Evolutionary conservation across 2,888 invertebrate species (phyloP), one percentile per base, ranked within the genome.

Genomic region (Rhorus exstirpatorius): DNA sequence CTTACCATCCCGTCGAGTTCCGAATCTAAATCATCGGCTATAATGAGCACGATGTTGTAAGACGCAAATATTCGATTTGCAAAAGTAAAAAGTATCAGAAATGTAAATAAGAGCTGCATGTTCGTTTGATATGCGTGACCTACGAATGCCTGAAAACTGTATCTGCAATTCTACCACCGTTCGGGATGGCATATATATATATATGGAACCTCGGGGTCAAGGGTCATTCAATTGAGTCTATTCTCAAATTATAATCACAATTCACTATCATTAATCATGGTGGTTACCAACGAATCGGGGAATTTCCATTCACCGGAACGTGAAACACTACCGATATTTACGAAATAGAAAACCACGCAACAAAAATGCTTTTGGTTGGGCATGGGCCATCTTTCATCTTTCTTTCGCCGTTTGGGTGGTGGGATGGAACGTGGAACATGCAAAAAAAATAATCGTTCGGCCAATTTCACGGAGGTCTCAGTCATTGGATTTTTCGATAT

Each of bases 21-120:
- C 1, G 95, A 93, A 94, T 98, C 98, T 92, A 98, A 97, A 93
- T 98, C 98, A 91, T 98, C 98, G 0, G 97, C 97, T 68, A 98
- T 89, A 86, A 98, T 94, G 46, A 98, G 90, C 58, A 98, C 94
- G 89, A 98, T 95, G 93, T 98, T 98, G 35, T 38, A 53, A 38
- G 75, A 12, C 8, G 71, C 75, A 14, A 71, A 71, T 19, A 53
- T 60, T 46, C 8, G 14, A 8, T 41, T 41, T 6, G 38, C 24
- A 53, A 71, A 26, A 14, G 6, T 12, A 12, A 75, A 12, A 1
- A 71, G 14, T 3, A 82, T 41, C 8, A 71, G 67, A 65, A 75
- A 24, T 14, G 19, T 44, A n/a, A n/a, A n/a, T 0, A 49, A 38
- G n/a, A 6, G 19, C 3, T 79, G 26, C 82, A 82, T 82, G 4